Evolutionary conservation across 1,140 invertebrate genomes (phyloP), one percentile per base, ranked within the genome.

Genomic region (Cyclargus thomasi): DNA sequence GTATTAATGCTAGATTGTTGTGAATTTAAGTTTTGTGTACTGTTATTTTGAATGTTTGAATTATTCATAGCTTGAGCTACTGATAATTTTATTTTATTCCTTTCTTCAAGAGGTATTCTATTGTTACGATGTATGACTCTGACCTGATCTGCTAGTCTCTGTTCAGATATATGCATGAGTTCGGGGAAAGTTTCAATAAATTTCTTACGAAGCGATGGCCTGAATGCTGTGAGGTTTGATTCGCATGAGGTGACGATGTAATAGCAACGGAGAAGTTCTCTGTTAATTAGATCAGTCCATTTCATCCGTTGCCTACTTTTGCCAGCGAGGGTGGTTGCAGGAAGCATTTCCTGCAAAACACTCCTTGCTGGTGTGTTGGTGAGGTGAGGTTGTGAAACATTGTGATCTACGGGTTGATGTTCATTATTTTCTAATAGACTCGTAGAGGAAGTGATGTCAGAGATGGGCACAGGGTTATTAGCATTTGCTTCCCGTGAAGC

Each of bases 61-160:
- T 53, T 10, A 53, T 53, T 53, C 11, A 1, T 53, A n/a, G n/a
- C n/a, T n/a, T n/a, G n/a, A n/a, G 47, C 10, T 14, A n/a, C n/a
- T 53, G 10, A n/a, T 53, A 5, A 2, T 39, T 64, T 65, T 5
- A 65, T 62, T 39, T 20, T 20, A 35, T 64, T 23, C 62, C 63
- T 59, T 62, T 64, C 63, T n/a, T 39, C 1, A 14, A 11, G 20
- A 23, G 63, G 18, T 65, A 65, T 53, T 36, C 53, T 35, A 53
- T 69, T 65, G 21, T 64, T 65, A 5, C 23, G 14, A 21, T 62
- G 53, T 10, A 69, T 62, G 20, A 65, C 20, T 23, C 68, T 59
- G 21, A 69, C 62, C 22, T 69, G 68, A 22, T 69, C 64, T 10
- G 68, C 18, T 23, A 65, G 29, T 55, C 68, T 53, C 62, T 69